Base-by-base conservation (phyloP, 2,888 invertebrate species). In the Drosophila multiciliata region DNA sequence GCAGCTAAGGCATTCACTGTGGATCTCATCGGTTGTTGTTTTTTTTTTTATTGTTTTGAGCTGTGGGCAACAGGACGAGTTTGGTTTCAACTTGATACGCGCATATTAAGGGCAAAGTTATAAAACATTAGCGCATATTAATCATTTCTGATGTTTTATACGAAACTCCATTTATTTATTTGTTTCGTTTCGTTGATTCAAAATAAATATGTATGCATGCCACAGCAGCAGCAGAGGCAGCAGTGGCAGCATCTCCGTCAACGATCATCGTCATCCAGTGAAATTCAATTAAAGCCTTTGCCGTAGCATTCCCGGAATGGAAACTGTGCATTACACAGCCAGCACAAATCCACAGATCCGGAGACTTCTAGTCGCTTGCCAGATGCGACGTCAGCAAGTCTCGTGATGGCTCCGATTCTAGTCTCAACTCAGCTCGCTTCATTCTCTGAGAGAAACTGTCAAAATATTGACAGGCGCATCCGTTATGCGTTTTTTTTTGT, bases 391-490 rank as follows among this genome's bases (percentile, higher is more conserved):
- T 75, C 87, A 74, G 80, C 45, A 52, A 64, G 81, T 81, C 81
- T 82, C 83, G 50, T 42, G 60, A 23, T 68, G 72, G 45, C 57
- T 38, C 45, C 45, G 45, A 52, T 36, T 65, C 52, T 38, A 38
- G 36, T 54, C 26, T 38, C 23, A 15, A 15, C 61, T 50, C 26
- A 59, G 32, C 49, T 58, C 23, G 32, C 48, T 29, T n/a, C 33
- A 33, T 11, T 55, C 60, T 69, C 63, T 40, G 59, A 54, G 60
- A 66, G 67, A 78, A 87, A 86, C 89, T 88, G 89, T 88, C 87
- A 89, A 89, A 88, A 88, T 83, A 88, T 84, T 88, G 87, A 87
- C 87, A 89, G 84, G 75, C 78, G 89, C 87, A 89, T 87, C 87
- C 87, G 87, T 87, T 87, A 87, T 82, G 89, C 86, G 70, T 75